These are phyloP conservation scores for Pyrocephalus nanus DNA, from an alignment of 2,797 vertebrate genomes.

Conservation along the genomic window DNA sequence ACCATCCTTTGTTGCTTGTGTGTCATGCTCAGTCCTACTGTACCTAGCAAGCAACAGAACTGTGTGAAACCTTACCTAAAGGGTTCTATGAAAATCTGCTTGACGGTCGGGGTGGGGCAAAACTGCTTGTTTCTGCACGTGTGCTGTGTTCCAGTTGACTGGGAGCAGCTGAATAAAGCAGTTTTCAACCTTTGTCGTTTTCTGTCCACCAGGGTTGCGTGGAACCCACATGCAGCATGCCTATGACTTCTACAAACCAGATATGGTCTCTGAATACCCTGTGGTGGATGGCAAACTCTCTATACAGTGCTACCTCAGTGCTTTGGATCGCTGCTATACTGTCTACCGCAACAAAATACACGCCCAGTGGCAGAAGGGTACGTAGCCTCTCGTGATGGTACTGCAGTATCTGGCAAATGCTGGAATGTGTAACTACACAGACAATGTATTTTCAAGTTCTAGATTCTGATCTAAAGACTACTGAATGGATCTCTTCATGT, in stretches of 20 bases:
- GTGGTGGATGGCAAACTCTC: conserved; percentile 96
- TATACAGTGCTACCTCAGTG: conserved; percentile 96
- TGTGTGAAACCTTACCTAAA: neutral
- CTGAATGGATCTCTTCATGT: neutral
- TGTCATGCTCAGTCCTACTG: neutral
- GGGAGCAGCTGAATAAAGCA: neutral
- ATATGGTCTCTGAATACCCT: conserved; percentile 96
- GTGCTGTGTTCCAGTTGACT: neutral
- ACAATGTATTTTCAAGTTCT: neutral
- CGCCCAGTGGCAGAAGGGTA: conserved; percentile 95
- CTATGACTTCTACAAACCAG: conserved; percentile 98
- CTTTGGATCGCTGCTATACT: conserved; percentile 92
- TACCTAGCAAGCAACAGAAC: neutral
- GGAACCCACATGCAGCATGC: conserved; percentile 98
- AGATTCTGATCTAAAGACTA: neutral
- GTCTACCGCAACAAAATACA: conserved; percentile 93
- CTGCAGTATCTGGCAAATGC: neutral
- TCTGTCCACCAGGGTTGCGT: conserved; percentile 82
- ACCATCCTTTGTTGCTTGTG: neutral
- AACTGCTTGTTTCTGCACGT: rapidly evolving
- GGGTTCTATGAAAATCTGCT: neutral
- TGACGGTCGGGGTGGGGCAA: neutral
- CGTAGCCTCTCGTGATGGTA: neutral
- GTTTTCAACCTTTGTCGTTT: neutral
- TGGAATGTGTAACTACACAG: neutral